phyloP scores from a whole-genome alignment of 2,113 vertebrate species.

The Silurus glanis region DNA sequence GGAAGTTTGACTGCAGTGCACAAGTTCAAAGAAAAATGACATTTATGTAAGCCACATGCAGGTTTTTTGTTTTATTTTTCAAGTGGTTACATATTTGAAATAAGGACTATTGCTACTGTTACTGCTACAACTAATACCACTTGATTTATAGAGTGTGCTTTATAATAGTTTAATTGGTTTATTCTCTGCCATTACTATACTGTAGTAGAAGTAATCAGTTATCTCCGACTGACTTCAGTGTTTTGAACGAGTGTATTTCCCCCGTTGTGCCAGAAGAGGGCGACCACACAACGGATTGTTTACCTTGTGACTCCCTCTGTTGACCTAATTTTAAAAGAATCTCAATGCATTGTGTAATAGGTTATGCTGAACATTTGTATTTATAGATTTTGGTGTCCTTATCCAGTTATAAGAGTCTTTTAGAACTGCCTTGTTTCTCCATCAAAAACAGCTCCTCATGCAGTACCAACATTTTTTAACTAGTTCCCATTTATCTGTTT shows the following conservation, averaged over 20 bases:
- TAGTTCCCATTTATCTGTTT: not conserved
- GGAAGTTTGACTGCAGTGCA: constrained; percentile 53
- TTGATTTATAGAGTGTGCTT: not conserved
- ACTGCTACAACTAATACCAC: not conserved
- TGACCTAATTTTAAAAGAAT: constrained; percentile 32
- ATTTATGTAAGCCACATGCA: not conserved
- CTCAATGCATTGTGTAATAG: constrained; percentile 3
- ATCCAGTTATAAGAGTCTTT: not conserved
- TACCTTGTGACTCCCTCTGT: not conserved
- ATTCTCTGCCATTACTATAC: not conserved
- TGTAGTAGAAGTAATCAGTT: not conserved
- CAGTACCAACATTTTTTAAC: not conserved
- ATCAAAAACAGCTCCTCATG: not conserved
- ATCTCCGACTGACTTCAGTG: not conserved
- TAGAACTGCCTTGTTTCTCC: not conserved
- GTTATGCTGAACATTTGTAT: constrained; percentile 8
- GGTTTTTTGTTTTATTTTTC: not conserved
- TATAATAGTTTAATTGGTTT: not conserved
- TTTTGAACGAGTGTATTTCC: not conserved
- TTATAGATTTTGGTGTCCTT: not conserved
- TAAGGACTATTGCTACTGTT: not conserved
- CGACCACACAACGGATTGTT: not conserved
- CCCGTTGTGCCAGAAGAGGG: constrained; percentile 37
- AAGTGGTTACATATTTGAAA: not conserved
- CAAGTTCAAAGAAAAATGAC: not conserved